Evolutionary conservation across 2,113 vertebrate genomes (phyloP).

Genomic region (Paratilapia polleni): DNA sequence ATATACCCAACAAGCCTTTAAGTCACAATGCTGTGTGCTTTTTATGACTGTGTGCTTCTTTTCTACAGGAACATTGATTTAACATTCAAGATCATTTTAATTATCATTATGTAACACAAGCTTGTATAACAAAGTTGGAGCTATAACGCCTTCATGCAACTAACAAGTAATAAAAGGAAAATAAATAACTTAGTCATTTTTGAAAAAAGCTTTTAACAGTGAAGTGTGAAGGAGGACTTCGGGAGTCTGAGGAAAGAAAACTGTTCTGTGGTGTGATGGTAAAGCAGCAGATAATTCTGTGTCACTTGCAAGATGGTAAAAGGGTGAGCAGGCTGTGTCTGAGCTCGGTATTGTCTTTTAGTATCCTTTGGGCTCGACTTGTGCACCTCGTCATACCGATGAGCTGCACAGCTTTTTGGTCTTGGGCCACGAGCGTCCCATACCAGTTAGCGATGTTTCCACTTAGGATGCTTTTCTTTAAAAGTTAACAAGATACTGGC

Average conservation of each 20-base stretch:
- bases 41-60: neutral
- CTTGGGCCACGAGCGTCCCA: neutral
- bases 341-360: neutral
- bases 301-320: neutral
- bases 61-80: neutral
- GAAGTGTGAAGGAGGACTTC: neutral
- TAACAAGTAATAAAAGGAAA: neutral
- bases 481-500: constrained; percentile 1
- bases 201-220: too few relatives aligned
- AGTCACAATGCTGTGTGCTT: neutral
- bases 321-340: neutral
- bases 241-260: neutral
- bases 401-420: neutral
- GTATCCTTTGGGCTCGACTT: neutral
- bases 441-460: neutral
- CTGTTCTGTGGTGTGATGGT: neutral
- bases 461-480: neutral
- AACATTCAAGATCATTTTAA: neutral
- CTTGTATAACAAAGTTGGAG: neutral
- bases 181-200: neutral
- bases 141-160: neutral
- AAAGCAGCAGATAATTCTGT: neutral
- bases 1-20: neutral
- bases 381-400: neutral
- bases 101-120: neutral